These are phyloP conservation scores for Pseudolaguvia tuberculata DNA, from an alignment of 2,113 vertebrate genomes.

Conservation along the genomic window DNA sequence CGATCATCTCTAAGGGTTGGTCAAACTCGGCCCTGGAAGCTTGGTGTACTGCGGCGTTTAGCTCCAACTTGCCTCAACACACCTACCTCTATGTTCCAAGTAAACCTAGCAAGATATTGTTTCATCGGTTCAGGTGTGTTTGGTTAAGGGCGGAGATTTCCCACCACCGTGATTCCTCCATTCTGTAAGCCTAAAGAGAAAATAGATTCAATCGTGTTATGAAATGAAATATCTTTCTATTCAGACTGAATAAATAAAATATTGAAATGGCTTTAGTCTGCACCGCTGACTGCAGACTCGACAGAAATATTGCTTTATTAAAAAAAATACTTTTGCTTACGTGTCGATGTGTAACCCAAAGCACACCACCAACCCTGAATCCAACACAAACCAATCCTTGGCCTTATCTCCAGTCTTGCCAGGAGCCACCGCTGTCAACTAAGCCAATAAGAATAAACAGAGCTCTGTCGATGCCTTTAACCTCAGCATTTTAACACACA, in stretches of 20 bases:
- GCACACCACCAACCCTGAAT: conserved; percentile 50
- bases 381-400: conserved; percentile 58
- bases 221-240: not conserved
- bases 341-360: not conserved
- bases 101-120: too few species aligned
- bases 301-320: not conserved
- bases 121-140: too few species aligned
- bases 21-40: too few species aligned
- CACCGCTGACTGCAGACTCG: not conserved
- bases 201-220: not conserved
- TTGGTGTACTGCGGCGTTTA: too few species aligned
- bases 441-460: conserved; percentile 55
- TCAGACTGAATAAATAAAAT: not conserved
- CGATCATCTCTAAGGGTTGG: too few species aligned
- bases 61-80: too few species aligned
- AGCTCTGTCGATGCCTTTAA: conserved; percentile 11
- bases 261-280: not conserved
- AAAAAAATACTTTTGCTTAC: conserved; percentile 2
- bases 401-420: conserved; percentile 48
- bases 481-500: conserved; percentile 14
- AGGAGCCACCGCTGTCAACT: conserved; percentile 31
- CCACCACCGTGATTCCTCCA: not conserved
- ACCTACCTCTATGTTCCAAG: too few species aligned
- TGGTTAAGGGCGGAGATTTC: too few species aligned
- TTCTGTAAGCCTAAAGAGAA: not conserved